Percentiles rank a stretch among this genome's conserved stretches.
Evolutionary conservation across 2,797 vertebrate species (phyloP).

Genomic region (Orientallactaga sibirica): DNA sequence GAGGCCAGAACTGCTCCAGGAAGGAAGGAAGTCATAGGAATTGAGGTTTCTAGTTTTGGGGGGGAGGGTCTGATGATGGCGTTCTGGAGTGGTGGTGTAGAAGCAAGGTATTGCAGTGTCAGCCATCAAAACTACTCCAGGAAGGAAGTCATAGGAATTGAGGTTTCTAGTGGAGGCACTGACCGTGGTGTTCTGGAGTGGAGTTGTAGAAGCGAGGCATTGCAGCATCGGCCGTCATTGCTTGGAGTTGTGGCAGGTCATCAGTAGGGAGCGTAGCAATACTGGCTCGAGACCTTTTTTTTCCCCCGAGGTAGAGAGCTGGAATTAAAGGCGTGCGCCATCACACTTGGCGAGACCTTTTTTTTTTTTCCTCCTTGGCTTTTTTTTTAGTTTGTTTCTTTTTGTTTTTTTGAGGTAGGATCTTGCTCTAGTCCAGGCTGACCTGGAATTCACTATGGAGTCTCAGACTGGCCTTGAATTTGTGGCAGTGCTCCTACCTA

Average conservation of each 20-base stretch:
- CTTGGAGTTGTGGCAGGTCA: background rate
- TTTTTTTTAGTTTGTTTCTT: too few relatives aligned
- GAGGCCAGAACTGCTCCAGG: background rate
- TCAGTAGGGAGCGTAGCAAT: background rate
- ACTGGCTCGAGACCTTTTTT: background rate
- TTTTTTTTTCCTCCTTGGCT: too few relatives aligned
- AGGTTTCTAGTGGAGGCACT: background rate
- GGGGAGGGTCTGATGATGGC: background rate
- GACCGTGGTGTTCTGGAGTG: background rate
- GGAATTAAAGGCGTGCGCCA: too few relatives aligned
- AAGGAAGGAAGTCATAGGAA: background rate
- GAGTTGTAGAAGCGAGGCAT: background rate
- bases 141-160: background rate
- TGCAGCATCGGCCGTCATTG: background rate
- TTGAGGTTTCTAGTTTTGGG: background rate
- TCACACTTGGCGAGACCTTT: too few relatives aligned
- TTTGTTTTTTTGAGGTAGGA: too few relatives aligned
- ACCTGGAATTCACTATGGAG: too few relatives aligned
- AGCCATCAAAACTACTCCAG: background rate
- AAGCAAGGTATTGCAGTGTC: background rate
- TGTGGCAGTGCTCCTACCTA: too few relatives aligned
- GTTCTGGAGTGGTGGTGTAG: conserved; percentile 6
- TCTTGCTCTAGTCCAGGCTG: too few relatives aligned
- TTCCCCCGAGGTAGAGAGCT: too few relatives aligned
- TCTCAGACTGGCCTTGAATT: too few relatives aligned